Evolutionary conservation across 2,797 vertebrate genomes (phyloP), one percentile per base, ranked within the genome.

Genomic region (Sylvia borin): DNA sequence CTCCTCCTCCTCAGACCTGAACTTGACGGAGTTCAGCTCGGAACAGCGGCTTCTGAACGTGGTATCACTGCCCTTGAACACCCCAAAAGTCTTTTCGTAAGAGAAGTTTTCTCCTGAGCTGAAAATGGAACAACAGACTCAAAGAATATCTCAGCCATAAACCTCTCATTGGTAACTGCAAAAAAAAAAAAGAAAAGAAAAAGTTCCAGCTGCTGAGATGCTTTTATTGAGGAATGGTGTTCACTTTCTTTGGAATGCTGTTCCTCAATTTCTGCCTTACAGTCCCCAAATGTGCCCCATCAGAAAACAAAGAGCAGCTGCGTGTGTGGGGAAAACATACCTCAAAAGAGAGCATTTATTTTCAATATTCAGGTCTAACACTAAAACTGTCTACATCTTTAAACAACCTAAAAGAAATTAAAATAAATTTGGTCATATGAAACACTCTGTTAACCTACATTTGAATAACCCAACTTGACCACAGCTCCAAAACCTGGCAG

Each of bases 91-190:
- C 15, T 71, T 42, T 91, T 43, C 9, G 0, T 19, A 71, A 36
- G 17, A 51, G 17, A 71, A 38, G 21, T 57, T 79, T 72, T 57
- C 42, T 57, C 66, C 58, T 38, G 24, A 82, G 36, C 10, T 85
- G 71, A 73, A 81, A 92, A 73, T 25, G 36, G 36, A 83, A 60
- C 20, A 88, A 45, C n/a, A 55, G 53, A 45, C 32, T 67, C 36
- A 5, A 17, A 34, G 45, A 81, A 10, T 9, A 16, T 64, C 78
- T 85, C 25, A 85, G 11, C 25, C 34, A 73, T 45, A 78, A 74
- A 36, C 3, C 1, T 5, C 9, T 57, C 62, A 83, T 0, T 0
- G 1, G 3, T 64, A 80, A 71, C 27, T 24, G 25, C n/a, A 70
- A 64, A 32, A 54, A 31, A 64, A 31, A 50, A 27, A 61, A 62